Base-by-base conservation (phyloP, 2,888 invertebrate species). In the Machimus rusticus region DNA sequence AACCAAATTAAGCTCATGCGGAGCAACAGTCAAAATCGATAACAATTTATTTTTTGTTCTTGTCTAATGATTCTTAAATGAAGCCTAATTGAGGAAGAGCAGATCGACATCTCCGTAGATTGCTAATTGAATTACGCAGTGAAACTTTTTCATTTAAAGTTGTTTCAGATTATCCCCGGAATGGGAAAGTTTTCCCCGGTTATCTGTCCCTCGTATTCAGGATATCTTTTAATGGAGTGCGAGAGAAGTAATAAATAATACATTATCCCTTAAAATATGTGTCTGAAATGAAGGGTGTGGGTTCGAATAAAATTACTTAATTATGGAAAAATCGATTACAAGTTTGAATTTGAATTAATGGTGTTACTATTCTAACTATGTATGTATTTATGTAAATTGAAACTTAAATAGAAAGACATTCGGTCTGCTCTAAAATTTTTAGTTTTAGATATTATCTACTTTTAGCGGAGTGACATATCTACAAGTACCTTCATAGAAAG, bases 41-140 rank as follows among this genome's bases (percentile, higher is more conserved):
- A 51, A 46, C 12, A 46, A 14, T 46, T 28, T 51, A 28, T 23
- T 8, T 74, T 55, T 66, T 66, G 4, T 28, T 28, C 12, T 0
- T 16, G 23, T 55, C 43, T 55, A 51, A 81, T 81, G 81, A 28
- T 81, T 51, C n/a, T 81, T 81, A 31, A 81, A 81, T 81, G 81
- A 43, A 51, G 14, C 34, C 34, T 81, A 81, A 81, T 81, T 81
- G 81, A 31, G 31, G 6, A 51, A 51, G n/a, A 55, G 19, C 8
- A 31, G 51, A 51, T 81, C n/a, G 66, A 78, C 43, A 66, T 66
- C 66, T 66, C 23, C 23, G 12, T 12, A 66, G 23, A 19, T 37
- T 34, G 23, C 43, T 78, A 78, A 78, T 78, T 37, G 55, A 55
- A 55, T 81, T 81, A 31, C 28, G 46, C 16, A 31, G 16, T 76